A percentile compares a stretch with the other conserved stretches of the same genome.
phyloP scores from a whole-genome alignment of 2,888 invertebrate genomes.

The Diloba caeruleocephala region DNA sequence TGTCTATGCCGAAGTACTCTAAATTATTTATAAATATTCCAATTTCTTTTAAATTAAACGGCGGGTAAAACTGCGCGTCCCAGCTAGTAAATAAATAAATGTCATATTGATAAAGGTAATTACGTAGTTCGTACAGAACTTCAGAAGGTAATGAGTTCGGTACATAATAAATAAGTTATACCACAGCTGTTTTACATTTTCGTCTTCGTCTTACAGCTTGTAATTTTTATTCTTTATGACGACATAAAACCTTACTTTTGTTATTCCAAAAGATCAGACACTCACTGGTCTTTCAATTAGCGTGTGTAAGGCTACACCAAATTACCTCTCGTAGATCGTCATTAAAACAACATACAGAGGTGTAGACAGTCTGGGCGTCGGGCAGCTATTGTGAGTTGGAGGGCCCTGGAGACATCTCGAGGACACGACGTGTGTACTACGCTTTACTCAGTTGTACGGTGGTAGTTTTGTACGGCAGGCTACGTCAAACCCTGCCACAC shows the following conservation, averaged over 20 bases:
- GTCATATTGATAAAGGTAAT: neutral
- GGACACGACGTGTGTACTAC: conserved; percentile 35
- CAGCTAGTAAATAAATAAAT: too few relatives aligned
- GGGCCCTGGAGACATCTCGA: conserved; percentile 50
- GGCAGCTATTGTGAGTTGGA: conserved; percentile 49
- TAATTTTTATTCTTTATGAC: conserved; percentile 2
- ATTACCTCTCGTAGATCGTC: conserved; percentile 38
- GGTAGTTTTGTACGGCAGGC: conserved; percentile 25
- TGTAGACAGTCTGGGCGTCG: conserved; percentile 39
- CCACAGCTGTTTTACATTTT: too few relatives aligned
- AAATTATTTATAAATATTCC: too few relatives aligned
- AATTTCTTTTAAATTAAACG: too few relatives aligned
- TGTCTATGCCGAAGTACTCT: too few relatives aligned
- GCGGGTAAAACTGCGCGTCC: too few relatives aligned
- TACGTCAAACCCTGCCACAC: conserved; percentile 24
- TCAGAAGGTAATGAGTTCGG: too few relatives aligned
- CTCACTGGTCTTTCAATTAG: conserved; percentile 31
- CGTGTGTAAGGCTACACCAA: conserved; percentile 24
- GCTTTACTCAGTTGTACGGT: conserved; percentile 33
- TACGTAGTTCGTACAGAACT: neutral
- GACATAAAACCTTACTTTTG: conserved; percentile 17
- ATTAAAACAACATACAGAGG: conserved; percentile 29
- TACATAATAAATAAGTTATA: too few relatives aligned
- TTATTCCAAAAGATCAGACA: conserved; percentile 30
- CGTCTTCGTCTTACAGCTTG: too few relatives aligned